Evolutionary conservation across 2,113 vertebrate species (phyloP), one percentile per base, ranked within the genome.

Genomic region (Salminus brasiliensis): DNA sequence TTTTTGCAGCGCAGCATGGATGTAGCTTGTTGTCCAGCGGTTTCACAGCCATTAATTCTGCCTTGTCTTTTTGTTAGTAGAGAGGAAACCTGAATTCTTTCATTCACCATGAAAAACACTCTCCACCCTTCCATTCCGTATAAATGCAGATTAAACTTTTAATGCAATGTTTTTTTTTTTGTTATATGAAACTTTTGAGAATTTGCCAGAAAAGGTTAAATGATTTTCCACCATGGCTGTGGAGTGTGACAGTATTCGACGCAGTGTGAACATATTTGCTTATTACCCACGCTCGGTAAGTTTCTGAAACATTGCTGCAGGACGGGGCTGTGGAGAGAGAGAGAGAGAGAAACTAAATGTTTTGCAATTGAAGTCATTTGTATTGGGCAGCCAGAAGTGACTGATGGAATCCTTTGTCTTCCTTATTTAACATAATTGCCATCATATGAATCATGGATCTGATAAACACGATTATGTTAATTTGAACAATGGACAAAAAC

Each of bases 381-480:
- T 83, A 65, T 81, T 77, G 41, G 25, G 53, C 75, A 69, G 69
- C 74, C 81, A 79, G 82, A 80, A 80, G 76, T 67, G 80, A 73
- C 36, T 55, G 45, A 86, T 75, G 43, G 49, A 72, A 75, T 74
- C 45, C 53, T 36, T 79, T 75, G 74, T 76, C 66, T 78, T 83
- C 60, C 76, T 83, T 69, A 81, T 75, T 85, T 83, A 78, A 23
- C 74, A 76, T 72, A 85, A 79, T 81, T 79, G 74, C 8, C 47
- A 81, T 83, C 75, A 74, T 72, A 59, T 72, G 74, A 86, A 76
- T 52, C 71, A 72, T 81, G 70, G 62, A 59, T 74, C 41, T 86
- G 71, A 81, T 83, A 82, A 76, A 81, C 78, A 70, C 59, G 76
- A 84, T 84, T 76, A 81, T 82, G 53, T 78, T 82, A 72, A 87